A percentile compares a stretch with the other conserved stretches of the same genome.
phyloP scores from a whole-genome alignment of 2,797 vertebrate genomes.

The Taeniopygia guttata region DNA sequence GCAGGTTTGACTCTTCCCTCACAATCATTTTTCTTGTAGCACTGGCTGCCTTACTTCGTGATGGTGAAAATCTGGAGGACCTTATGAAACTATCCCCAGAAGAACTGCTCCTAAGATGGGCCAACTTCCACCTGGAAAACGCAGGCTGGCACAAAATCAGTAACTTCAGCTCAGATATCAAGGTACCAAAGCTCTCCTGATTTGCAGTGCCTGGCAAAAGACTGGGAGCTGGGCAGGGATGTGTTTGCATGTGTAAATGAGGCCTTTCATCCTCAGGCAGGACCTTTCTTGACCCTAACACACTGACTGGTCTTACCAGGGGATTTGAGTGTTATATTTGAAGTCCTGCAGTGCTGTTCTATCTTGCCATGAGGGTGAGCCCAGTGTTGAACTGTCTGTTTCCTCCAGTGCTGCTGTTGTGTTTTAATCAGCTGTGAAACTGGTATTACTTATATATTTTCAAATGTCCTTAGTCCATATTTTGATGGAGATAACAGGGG shows the following conservation, averaged over 20 bases:
- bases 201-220: neutral
- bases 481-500: neutral
- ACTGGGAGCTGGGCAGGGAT: neutral
- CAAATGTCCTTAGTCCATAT: neutral
- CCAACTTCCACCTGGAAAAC: constrained; percentile 92
- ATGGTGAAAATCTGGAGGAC: constrained; percentile 93
- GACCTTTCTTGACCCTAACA: neutral
- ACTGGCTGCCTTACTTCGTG: constrained; percentile 90
- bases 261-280: neutral
- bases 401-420: neutral
- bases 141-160: constrained; percentile 89
- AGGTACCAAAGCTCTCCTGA: constrained; percentile 75
- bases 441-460: neutral
- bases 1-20: neutral
- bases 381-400: neutral
- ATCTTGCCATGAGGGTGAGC: neutral
- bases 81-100: constrained; percentile 96
- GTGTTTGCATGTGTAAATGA: neutral
- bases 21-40: constrained; percentile 73
- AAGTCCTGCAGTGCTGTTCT: neutral
- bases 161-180: constrained; percentile 96
- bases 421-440: neutral
- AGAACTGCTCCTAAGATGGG: constrained; percentile 94
- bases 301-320: neutral
- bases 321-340: neutral